Percentiles rank a stretch among this genome's conserved stretches.
Evolutionary conservation across 2,113 vertebrate species (phyloP).

Genomic region (Phaetusa simplex): DNA sequence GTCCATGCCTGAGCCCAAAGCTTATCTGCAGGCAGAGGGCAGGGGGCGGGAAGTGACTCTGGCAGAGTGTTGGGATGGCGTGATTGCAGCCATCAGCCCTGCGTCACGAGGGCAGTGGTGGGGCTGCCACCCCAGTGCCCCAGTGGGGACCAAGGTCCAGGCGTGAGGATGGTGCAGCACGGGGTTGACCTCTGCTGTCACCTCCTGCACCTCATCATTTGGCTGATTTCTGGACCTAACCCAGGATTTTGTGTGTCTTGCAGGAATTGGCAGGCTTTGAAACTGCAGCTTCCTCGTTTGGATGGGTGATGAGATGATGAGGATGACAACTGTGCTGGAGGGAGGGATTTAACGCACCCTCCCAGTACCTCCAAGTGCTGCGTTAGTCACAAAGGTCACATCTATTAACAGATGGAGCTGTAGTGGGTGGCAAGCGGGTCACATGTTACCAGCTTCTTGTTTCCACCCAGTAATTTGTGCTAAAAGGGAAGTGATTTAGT

Average conservation of each 20-base stretch:
- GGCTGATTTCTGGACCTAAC: not conserved
- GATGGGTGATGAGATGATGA: not conserved
- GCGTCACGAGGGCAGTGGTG: not conserved
- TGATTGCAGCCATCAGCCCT: not conserved
- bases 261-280: not conserved
- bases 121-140: accelerated
- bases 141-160: accelerated
- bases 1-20: accelerated
- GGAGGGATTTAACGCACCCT: not conserved
- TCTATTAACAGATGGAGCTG: not conserved
- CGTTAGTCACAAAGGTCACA: conserved; percentile 25
- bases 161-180: accelerated
- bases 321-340: not conserved
- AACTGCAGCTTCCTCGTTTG: not conserved
- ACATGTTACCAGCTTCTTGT: not conserved
- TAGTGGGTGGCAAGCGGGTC: not conserved
- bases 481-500: not conserved
- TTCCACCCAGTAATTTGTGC: conserved; percentile 4
- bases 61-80: accelerated
- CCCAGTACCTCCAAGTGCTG: not conserved
- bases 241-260: not conserved
- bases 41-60: not conserved
- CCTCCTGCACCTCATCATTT: not conserved
- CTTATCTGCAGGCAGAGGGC: not conserved
- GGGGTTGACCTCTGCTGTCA: not conserved